Conservation (phyloP, 2,113 vertebrate species). For the Percina caprodes region DNA sequence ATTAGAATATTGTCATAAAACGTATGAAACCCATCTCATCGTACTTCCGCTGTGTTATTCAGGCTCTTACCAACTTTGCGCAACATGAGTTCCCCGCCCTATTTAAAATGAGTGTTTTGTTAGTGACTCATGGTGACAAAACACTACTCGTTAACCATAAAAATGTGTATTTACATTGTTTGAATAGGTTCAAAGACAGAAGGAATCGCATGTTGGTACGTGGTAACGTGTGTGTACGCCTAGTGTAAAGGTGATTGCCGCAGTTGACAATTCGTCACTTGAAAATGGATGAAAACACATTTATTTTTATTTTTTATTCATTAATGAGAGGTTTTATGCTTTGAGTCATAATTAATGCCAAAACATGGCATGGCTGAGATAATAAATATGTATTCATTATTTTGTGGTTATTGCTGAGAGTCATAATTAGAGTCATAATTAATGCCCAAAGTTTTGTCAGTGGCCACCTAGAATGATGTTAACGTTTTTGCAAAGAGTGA, state of each 20-base stretch:
- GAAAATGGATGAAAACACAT: not conserved
- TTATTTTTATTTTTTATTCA: too few species aligned
- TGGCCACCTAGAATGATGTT: not conserved
- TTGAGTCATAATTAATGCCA: too few species aligned
- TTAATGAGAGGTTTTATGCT: too few species aligned
- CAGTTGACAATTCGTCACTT: not conserved
- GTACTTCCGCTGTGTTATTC: slow-evolving; percentile 18
- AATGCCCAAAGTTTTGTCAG: not conserved
- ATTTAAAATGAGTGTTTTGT: not conserved
- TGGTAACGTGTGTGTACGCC: not conserved
- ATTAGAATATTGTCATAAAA: too few species aligned
- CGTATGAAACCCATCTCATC: not conserved
- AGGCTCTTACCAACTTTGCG: not conserved
- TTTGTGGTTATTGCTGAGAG: not conserved
- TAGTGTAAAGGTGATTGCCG: not conserved
- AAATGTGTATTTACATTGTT: not conserved
- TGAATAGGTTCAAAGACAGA: not conserved
- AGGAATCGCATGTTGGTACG: not conserved
- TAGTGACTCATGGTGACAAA: not conserved
- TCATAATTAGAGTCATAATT: not conserved
- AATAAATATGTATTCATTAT: not conserved
- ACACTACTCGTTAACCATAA: not conserved
- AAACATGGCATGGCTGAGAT: not conserved
- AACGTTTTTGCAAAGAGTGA: not conserved
- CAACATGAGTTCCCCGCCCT: not conserved